Evolutionary conservation across 2,113 vertebrate genomes (phyloP), one percentile per base, ranked within the genome.

Genomic region (Prinia subflava): DNA sequence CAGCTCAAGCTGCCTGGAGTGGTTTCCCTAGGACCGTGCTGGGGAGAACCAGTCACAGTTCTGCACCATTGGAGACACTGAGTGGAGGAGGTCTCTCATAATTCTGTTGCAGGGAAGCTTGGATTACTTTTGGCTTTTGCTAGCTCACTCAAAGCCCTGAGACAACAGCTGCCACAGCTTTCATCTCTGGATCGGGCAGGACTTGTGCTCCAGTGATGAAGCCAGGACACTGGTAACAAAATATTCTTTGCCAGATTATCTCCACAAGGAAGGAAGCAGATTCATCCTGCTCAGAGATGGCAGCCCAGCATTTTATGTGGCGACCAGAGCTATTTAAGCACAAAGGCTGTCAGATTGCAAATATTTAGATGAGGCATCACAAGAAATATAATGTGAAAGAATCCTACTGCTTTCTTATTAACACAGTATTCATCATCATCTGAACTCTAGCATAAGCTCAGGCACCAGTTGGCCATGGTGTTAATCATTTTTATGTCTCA

Each of bases 401-500:
- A 96, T 93, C 83, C 75, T 80, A 55, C 74, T 83, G 57, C 65
- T 80, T 92, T 96, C 73, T 73, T 79, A 55, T 92, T 91, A 85
- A 57, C 13, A 35, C 19, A 68, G 19, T 83, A 63, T 80, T 77
- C 68, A 73, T 86, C 83, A 91, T 55, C 46, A 71, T 64, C 81
- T 35, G 78, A 96, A 83, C 53, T 89, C 74, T 44, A 94, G 75
- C 50, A 19, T 76, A 78, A 96, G 46, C 69, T 65, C 12, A 25
- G 91, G 57, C 87, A 96, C 70, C 81, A 85, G 71, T 88, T 91
- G 95, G 94, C 82, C 79, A 64, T 50, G 63, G 44, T 62, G 37
- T 97, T 95, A 92, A 97, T 98, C 70, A 96, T 93, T 94, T 93
- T 96, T 97, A 90, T 92, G 89, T 94, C 81, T 93, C 33, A 60